phyloP scores from a whole-genome alignment of 2,888 invertebrate species.

The Mimumesa dahlbomi region DNA sequence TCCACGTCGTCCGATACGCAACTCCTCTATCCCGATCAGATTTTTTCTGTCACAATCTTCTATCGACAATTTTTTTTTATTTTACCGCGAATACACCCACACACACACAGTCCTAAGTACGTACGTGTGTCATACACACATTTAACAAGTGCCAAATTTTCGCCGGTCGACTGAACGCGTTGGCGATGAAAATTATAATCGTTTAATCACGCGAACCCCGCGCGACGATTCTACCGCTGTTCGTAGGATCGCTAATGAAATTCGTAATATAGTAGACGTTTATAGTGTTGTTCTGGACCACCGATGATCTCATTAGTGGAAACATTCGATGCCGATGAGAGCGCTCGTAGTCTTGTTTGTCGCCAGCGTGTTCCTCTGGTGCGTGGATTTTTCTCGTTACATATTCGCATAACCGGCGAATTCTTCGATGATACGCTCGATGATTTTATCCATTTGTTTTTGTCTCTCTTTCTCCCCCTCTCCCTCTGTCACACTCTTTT shows the following conservation, averaged over 20 bases:
- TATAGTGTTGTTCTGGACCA: background rate
- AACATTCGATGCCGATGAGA: background rate
- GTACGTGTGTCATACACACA: background rate
- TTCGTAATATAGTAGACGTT: background rate
- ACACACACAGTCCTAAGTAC: background rate
- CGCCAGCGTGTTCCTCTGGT: conserved; percentile 5
- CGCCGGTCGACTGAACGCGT: conserved; percentile 14
- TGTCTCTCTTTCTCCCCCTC: too few relatives aligned
- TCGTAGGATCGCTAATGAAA: background rate
- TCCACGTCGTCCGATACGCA: too few relatives aligned
- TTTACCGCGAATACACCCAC: too few relatives aligned
- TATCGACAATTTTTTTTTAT: too few relatives aligned
- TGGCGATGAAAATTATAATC: conserved; percentile 14
- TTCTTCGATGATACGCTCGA: conserved; percentile 34
- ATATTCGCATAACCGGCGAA: conserved; percentile 21
- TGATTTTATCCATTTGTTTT: too few relatives aligned
- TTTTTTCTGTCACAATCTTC: conserved; percentile 15
- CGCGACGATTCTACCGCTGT: background rate
- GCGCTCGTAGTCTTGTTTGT: background rate
- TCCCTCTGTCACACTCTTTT: too few relatives aligned
- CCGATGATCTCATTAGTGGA: background rate
- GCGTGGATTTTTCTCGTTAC: conserved; percentile 1
- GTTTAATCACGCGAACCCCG: background rate
- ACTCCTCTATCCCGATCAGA: too few relatives aligned
- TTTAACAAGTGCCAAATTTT: background rate